Percentiles rank a stretch among this genome's conserved stretches.
Evolutionary conservation across 2,888 invertebrate genomes (phyloP).

Genomic region (Phortica magna): DNA sequence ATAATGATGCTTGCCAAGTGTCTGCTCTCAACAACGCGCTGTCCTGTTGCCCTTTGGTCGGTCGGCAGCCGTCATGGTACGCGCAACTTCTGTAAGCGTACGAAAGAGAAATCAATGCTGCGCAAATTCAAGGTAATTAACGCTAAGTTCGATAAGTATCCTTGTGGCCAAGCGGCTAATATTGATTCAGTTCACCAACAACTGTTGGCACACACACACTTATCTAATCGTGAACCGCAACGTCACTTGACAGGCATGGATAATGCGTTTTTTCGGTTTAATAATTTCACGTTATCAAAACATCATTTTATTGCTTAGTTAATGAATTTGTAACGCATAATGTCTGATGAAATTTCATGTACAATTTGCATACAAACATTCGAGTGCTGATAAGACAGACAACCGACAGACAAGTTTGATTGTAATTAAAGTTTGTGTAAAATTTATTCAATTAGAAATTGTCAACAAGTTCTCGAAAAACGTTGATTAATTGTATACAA

Average conservation of each 20-base stretch:
- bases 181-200: background rate
- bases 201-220: background rate
- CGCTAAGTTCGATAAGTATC: background rate
- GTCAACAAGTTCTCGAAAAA: no score
- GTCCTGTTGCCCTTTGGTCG: background rate
- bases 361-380: no score
- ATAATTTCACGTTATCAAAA: background rate
- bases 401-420: no score
- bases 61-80: background rate
- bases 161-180: background rate
- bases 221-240: background rate
- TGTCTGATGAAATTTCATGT: no score
- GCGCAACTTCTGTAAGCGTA: slow-evolving; percentile 42
- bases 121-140: slow-evolving; percentile 52
- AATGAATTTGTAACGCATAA: no score
- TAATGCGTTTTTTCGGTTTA: background rate
- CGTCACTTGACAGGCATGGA: background rate
- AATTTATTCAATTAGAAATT: no score
- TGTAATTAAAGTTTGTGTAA: no score
- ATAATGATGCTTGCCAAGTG: slow-evolving; percentile 40
- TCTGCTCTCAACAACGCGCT: background rate
- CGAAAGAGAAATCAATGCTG: slow-evolving; percentile 42
- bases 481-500: no score
- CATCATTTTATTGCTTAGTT: background rate
- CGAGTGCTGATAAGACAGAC: no score